Evolutionary conservation across 1,140 invertebrate species (phyloP), one percentile per base, ranked within the genome.

Genomic region (Littorina saxatilis): DNA sequence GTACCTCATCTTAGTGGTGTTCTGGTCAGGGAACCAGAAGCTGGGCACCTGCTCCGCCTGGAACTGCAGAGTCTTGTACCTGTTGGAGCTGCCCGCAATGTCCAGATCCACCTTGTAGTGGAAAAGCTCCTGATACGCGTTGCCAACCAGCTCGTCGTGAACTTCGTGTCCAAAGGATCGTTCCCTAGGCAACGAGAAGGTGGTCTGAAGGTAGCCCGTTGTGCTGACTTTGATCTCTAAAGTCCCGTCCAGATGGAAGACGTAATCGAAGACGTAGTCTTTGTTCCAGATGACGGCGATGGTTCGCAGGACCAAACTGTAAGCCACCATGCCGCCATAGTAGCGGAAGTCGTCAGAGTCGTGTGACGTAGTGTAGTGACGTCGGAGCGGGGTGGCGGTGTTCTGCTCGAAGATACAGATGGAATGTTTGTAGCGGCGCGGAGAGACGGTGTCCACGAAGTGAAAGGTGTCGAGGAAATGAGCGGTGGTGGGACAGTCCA

Each of bases 251-350:
- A 88, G 80, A 77, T 90, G 88, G 82, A 92, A 92, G 23, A 90
- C 88, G 50, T 90, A 91, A 78, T 92, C 91, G 63, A 91, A 87
- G n/a, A 92, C 88, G 68, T 90, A 91, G 82, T 92, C 90, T 68
- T 88, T 89, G 81, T 89, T 90, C 84, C 87, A 87, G 35, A 90
- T 83, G 74, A 80, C 88, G 13, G 86, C 80, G 40, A 91, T 91
- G 52, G 88, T 86, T 35, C 91, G 82, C 15, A 92, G 84, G 27
- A 91, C 83, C 15, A 92, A 80, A 50, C 84, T 81, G 77, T 88
- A 83, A 58, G 88, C 87, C 1, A 87, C 85, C n/a, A 89, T 73
- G 4, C 90, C 90, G 0, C 87, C 88, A 55, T 89, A 91, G 40
- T 75, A 76, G 29, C 58, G 76, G 63, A 85, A 90, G 0, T 84